Evolutionary conservation across 2,113 vertebrate genomes (phyloP).

Genomic region (Eubucco bourcierii): DNA sequence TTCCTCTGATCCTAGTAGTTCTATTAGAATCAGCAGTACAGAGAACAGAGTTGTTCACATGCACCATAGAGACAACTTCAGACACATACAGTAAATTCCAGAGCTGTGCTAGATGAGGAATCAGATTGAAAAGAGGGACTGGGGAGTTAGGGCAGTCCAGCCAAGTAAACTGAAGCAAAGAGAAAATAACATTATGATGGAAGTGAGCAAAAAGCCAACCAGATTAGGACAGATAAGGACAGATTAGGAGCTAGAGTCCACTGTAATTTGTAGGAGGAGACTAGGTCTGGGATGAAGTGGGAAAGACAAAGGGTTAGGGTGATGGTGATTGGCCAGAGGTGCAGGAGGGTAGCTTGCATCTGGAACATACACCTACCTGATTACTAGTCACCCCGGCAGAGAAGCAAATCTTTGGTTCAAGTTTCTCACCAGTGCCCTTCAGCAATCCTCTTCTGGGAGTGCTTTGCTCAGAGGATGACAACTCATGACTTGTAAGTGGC

Average conservation of each 20-base stretch:
- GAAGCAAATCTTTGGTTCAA: neutral
- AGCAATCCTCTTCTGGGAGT: neutral
- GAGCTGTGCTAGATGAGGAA: neutral
- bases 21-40: neutral
- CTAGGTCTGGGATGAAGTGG: neutral
- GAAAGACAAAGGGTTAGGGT: neutral
- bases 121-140: rapidly evolving
- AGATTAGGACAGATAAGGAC: neutral
- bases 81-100: neutral
- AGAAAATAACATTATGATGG: too few species aligned
- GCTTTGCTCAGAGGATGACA: neutral
- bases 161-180: neutral
- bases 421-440: neutral
- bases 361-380: neutral
- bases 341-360: neutral
- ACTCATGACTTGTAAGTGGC: neutral
- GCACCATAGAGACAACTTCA: neutral
- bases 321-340: neutral
- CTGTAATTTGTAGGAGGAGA: neutral
- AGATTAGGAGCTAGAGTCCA: neutral
- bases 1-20: neutral
- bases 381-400: neutral
- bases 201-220: neutral
- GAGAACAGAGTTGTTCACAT: neutral
- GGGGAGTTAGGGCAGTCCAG: neutral